phyloP scores from a whole-genome alignment of 2,113 vertebrate species.

The Nipponia nippon region DNA sequence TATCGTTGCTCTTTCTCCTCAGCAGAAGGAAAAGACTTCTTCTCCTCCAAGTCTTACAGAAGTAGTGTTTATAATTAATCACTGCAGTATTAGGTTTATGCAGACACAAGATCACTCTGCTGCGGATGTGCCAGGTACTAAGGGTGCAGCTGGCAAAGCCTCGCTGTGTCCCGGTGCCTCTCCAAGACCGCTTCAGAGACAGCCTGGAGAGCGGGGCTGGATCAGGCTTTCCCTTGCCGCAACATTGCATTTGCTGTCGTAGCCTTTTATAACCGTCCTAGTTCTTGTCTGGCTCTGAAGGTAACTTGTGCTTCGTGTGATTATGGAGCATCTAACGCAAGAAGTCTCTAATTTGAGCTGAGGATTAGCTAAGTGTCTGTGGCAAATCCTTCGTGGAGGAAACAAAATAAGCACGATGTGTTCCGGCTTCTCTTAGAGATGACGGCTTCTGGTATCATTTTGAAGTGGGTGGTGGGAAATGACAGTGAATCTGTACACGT shows the following conservation, averaged over 20 bases:
- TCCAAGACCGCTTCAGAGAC: neutral
- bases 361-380: neutral
- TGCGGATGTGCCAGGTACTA: neutral
- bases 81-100: neutral
- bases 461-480: neutral
- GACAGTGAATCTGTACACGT: neutral
- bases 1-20: neutral
- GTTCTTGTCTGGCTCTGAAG: neutral
- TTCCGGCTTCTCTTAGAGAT: neutral
- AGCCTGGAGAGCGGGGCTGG: neutral
- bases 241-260: accelerated
- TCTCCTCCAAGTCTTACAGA: neutral
- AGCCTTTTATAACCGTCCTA: neutral
- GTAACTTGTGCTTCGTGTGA: neutral
- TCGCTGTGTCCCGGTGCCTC: neutral
- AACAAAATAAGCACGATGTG: neutral
- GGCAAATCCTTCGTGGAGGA: neutral
- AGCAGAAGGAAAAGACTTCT: neutral
- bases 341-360: neutral
- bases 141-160: neutral
- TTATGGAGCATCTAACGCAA: neutral
- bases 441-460: accelerated
- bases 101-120: neutral
- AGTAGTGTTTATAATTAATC: neutral
- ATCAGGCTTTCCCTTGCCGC: neutral